Conservation (phyloP, 2,113 vertebrate species). For the Oophaga pumilio region DNA sequence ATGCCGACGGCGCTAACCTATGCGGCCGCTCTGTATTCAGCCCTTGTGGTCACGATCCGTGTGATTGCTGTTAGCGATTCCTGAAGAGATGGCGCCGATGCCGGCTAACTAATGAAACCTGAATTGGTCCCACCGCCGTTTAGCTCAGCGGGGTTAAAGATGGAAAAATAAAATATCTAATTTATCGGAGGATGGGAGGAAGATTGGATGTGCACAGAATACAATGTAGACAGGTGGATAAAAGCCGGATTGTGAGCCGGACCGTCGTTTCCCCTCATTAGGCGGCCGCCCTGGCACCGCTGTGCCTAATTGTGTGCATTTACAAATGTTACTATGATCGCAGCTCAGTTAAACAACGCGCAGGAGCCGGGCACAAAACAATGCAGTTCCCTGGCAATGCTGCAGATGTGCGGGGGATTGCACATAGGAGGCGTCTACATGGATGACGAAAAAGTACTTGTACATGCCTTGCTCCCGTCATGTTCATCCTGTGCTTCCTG, state of each 20-base stretch:
- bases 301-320: conserved; percentile 32
- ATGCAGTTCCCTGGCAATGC: not conserved
- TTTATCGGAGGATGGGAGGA: conserved; percentile 51
- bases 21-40: conserved; percentile 62
- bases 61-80: conserved; percentile 71
- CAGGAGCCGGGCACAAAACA: not conserved
- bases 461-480: too few relatives aligned
- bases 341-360: conserved; percentile 22
- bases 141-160: conserved; percentile 64
- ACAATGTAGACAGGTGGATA: conserved; percentile 52
- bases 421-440: too few relatives aligned
- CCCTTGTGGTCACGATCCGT: conserved; percentile 59
- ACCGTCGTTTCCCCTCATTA: not conserved
- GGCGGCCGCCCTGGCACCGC: not conserved
- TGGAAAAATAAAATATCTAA: conserved; percentile 69
- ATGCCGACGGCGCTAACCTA: conserved; percentile 59
- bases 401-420: not conserved
- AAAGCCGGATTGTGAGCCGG: not conserved
- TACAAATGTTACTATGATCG: conserved; percentile 14
- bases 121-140: conserved; percentile 63
- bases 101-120: conserved; percentile 63
- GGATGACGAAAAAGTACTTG: too few relatives aligned
- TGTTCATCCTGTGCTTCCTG: not conserved
- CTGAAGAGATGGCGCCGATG: conserved; percentile 67
- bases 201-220: conserved; percentile 57